Base-by-base conservation (phyloP, 2,113 vertebrate genomes). In the Myotis davidii region DNA sequence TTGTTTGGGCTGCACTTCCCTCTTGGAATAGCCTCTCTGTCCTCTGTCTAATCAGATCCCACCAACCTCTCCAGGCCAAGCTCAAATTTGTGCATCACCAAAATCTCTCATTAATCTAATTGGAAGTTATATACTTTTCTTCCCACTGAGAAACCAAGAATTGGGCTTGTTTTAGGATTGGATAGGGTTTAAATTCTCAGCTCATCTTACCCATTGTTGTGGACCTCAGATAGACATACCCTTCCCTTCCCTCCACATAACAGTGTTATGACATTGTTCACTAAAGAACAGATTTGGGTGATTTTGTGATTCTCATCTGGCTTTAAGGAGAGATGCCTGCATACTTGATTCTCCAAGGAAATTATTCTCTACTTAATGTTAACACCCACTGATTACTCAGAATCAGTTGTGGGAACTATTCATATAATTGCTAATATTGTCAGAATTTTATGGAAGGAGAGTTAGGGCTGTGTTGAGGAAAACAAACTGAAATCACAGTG, bases 361-460 rank as follows among this genome's bases (percentile, higher is more conserved):
- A 61, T 56, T 9, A 52, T 87, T 84, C 9, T 96, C 34, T 87
- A 23, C 12, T 73, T 72, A 82, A 25, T 72, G 5, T 69, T 64
- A 81, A 20, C 10, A 21, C 6, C 37, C 10, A 37, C 42, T 77
- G n/a, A 61, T 90, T 89, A 56, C 74, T 74, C 50, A 69, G 6
- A 59, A 72, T 85, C 84, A 61, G 34, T 64, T 56, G 48, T 90
- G 34, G n/a, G 20, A 56, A 65, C 21, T 39, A 54, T 88, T 17
- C 20, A 29, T 34, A 25, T 70, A 85, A 67, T 72, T 88, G 27
- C 25, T 85, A 59, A 89, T 81, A 88, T 48, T 85, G 34, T 72
- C 59, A 96, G 34, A 89, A 91, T 91, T 91, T 72, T 78, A n/a
- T 85, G n/a, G 14, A 78, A 34, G 84, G 23, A 64, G 56, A 78